Percentiles rank a stretch among this genome's conserved stretches.
phyloP scores from a whole-genome alignment of 2,888 invertebrate species.

The Nudaria mundana region DNA sequence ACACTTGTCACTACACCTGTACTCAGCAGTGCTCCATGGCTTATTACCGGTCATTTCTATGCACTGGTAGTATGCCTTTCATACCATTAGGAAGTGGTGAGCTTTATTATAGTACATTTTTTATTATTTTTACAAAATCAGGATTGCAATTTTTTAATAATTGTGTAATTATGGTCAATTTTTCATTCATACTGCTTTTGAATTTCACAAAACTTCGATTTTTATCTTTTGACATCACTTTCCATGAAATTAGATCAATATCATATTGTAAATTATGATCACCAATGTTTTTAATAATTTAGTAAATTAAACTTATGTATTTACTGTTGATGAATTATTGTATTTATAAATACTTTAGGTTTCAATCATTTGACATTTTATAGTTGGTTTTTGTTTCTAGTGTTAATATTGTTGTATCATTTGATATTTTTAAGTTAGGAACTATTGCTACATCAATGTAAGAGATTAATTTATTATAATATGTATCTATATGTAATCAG shows the following conservation, averaged over 20 bases:
- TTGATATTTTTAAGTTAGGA: constrained; percentile 73
- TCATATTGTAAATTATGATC: constrained; percentile 29
- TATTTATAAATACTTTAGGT: too few relatives aligned
- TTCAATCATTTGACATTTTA: constrained; percentile 68
- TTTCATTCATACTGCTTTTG: constrained; percentile 50
- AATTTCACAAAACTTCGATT: constrained; percentile 48
- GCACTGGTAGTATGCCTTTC: constrained; percentile 52
- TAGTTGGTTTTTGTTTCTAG: constrained; percentile 69
- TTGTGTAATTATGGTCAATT: constrained; percentile 37
- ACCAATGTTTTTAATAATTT: constrained; percentile 45
- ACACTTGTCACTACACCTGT: constrained; percentile 25
- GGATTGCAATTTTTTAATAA: constrained; percentile 45
- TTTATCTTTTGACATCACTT: constrained; percentile 50
- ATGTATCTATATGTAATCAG: constrained; percentile 59
- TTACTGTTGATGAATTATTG: constrained; percentile 59
- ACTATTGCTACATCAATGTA: constrained; percentile 57
- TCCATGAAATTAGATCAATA: constrained; percentile 46
- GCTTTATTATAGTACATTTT: constrained; percentile 54
- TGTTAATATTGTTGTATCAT: constrained; percentile 63
- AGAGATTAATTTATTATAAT: constrained; percentile 78
- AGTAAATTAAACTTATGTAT: constrained; percentile 41
- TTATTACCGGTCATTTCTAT: constrained; percentile 41
- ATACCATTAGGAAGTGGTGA: constrained; percentile 56
- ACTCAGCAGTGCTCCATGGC: constrained; percentile 43
- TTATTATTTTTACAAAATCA: constrained; percentile 55